Percentiles rank a stretch among this genome's conserved stretches.
phyloP scores from a whole-genome alignment of 2,797 vertebrate species.

The Dromococcyx pavoninus region DNA sequence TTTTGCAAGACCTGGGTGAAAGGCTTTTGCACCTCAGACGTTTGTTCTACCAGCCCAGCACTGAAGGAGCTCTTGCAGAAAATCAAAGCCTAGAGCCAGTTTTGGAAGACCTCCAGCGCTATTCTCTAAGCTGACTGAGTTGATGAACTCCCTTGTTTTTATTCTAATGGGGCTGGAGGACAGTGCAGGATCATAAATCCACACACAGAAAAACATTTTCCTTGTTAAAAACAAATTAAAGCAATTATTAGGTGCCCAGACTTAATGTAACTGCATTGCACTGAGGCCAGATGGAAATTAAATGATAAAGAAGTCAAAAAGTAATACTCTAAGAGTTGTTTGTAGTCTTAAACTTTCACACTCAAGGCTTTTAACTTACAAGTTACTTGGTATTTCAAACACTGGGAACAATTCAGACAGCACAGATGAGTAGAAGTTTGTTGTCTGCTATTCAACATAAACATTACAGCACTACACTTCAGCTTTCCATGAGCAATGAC shows the following conservation, averaged over 20 bases:
- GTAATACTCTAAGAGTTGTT: neutral
- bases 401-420: neutral
- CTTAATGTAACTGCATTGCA: neutral
- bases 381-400: neutral
- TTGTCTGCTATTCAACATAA: neutral
- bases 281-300: neutral
- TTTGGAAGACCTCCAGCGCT: neutral
- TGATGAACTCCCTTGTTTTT: neutral
- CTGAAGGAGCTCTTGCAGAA: neutral
- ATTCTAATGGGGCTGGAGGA: neutral
- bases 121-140: neutral
- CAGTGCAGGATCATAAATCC: neutral
- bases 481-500: constrained; percentile 1
- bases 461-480: neutral
- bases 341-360: neutral
- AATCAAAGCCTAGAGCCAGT: neutral
- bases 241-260: neutral
- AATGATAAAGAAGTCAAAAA: neutral
- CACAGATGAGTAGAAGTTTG: neutral
- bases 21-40: rapidly evolving
- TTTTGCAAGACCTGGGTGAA: neutral
- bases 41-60: neutral
- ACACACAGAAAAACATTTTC: neutral
- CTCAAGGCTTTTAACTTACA: neutral
- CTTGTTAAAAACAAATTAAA: neutral